Base-by-base conservation (phyloP, 2,113 vertebrate genomes). In the Mesembrinibis cayennensis region DNA sequence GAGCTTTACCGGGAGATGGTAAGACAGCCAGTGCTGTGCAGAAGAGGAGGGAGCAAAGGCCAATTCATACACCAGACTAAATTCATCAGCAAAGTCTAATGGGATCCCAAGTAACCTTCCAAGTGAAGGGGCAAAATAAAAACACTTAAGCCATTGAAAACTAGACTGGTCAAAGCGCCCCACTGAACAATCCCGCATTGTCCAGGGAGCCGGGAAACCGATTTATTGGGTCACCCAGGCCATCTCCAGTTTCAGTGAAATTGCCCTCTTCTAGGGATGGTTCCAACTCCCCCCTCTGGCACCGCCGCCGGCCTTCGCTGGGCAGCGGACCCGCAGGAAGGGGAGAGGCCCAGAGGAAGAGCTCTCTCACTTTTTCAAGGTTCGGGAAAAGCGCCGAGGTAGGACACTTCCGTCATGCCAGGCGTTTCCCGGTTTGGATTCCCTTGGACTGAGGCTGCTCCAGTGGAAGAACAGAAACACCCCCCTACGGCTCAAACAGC, bases 101-200 rank as follows among this genome's bases (percentile, higher is more conserved):
- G 89, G 89, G 89, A 82, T 82, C 91, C 76, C 80, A 94, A 93
- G 82, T 77, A 92, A 89, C 77, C 86, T 92, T 91, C 92, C 89
- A 87, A 89, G 69, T 22, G 77, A 89, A 95, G 94, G 67, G 92
- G 72, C 83, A 89, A 90, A 96, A 89, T 89, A 95, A 97, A 94
- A 94, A 89, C 94, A 94, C 91, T 95, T 96, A 50, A 94, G 87
- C 73, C 81, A 96, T 89, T 94, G 93, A 95, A 85, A 93, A 84
- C 56, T 38, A 82, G 88, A 76, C 53, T 44, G 72, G 73, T 97
- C 91, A 94, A 94, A 97, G 91, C 95, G 72, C 52, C 32, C 20
- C 3, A 30, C 77, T 55, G 84, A 96, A 96, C 92, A 93, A 95
- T 93, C 80, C 58, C 0, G 3, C 86, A 96, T 89, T 96, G 94